Evolutionary conservation across 1,140 invertebrate genomes (phyloP), one percentile per base, ranked within the genome.

Genomic region (Eupristina koningsbergeri): DNA sequence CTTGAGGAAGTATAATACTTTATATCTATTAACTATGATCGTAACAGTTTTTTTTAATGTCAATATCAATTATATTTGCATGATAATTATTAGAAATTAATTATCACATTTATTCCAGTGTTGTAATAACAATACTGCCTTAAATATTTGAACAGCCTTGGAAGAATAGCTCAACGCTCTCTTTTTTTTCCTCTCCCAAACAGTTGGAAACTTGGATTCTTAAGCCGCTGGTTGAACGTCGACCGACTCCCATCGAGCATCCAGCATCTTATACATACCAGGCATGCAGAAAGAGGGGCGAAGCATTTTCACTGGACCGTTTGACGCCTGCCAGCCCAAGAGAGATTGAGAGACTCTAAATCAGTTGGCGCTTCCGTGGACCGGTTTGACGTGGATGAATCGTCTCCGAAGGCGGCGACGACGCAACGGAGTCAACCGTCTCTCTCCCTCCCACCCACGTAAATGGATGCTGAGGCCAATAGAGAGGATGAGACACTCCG

Each of bases 351-450:
- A 78, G 39, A 53, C 50, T 84, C 50, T 84, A 84, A 84, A 84
- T 84, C 67, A 79, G 50, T 80, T 63, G 64, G 36, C 53, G 53
- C 61, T 79, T 67, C 73, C 75, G 67, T 67, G 71, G 31, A 22
- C 58, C 41, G 67, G 31, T 82, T 76, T 80, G 77, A 84, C 81
- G 50, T 71, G 75, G 75, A 83, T 78, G 75, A 69, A 83, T 83
- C 64, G 81, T 77, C 53, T 13, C 19, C 53, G 22, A 26, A 19
- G 53, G 26, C 22, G 2, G 26, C 22, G 26, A 58, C 26, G 53
- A 58, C 22, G 53, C 22, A n/a, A n/a, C n/a, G 3, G 53, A 53
- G 73, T 53, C 53, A 31, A 19, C 69, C 6, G 29, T 29, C 13
- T 17, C 9, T 13, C 58, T 31, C 22, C 34, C 6, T 13, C 53